These are phyloP conservation scores for Melinaea menophilus DNA, from an alignment of 2,888 invertebrate genomes.

Conservation along the genomic window DNA sequence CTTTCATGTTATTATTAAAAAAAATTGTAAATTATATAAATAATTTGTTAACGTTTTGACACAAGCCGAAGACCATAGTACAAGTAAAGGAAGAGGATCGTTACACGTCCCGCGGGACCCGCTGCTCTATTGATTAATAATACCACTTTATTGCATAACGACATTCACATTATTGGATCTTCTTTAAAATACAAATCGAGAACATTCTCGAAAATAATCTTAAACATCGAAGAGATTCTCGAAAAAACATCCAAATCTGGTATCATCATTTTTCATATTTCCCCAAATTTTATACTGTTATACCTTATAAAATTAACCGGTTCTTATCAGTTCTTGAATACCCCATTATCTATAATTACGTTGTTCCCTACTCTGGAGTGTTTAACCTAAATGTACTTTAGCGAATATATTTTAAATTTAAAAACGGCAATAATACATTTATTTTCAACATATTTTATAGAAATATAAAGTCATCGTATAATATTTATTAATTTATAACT, in stretches of 20 bases:
- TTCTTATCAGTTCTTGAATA: background rate
- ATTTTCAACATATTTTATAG: too few species aligned
- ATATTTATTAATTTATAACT: too few species aligned
- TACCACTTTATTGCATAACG: conserved; percentile 73
- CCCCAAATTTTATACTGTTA: too few species aligned
- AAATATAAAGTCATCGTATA: too few species aligned
- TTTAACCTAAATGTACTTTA: too few species aligned
- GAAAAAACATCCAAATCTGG: background rate
- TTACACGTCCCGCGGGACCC: conserved; percentile 58
- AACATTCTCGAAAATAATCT: background rate
- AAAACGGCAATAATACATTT: too few species aligned
- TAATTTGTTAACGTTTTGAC: conserved; percentile 8
- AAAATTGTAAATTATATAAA: background rate
- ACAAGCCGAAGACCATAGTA: conserved; percentile 34
- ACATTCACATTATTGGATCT: conserved; percentile 27
- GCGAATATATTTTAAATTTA: too few species aligned
- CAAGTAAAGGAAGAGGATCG: conserved; percentile 56
- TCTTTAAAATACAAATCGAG: background rate
- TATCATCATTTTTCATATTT: too few species aligned
- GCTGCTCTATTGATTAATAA: conserved; percentile 74
- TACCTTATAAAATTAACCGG: too few species aligned
- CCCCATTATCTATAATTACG: conserved; percentile 3
- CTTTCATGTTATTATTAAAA: background rate
- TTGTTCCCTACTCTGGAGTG: background rate
- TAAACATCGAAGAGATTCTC: background rate